Evolutionary conservation across 2,797 vertebrate genomes (phyloP), one percentile per base, ranked within the genome.

Genomic region (Sebastes reedi): DNA sequence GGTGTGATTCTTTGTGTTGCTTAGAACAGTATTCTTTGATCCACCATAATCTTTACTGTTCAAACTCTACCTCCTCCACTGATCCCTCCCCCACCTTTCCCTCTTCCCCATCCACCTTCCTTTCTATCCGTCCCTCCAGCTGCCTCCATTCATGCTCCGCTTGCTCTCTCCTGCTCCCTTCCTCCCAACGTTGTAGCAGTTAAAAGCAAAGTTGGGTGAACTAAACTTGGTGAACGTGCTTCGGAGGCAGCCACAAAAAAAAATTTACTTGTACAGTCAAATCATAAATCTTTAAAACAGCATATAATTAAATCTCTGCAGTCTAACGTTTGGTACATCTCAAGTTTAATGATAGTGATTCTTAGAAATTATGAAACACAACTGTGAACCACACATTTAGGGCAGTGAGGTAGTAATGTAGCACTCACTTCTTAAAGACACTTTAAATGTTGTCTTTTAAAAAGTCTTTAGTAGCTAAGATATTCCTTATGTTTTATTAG

Each of bases 11-110:
- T 84, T 80, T 85, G 82, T 75, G 30, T 72, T 73, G 83, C 83
- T 60, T 50, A 8, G 71, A 89, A 87, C 83, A 84, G 71, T 81
- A 76, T 75, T 86, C 72, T 89, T 89, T 88, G 82, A 89, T 92
- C 73, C 74, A 29, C 14, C n/a, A 67, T 84, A 89, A 86, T 88
- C 76, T 82, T 75, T 25, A 52, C 75, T 68, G 78, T 68, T 88
- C 74, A 86, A 58, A 77, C 72, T 81, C 75, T 75, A 66, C 62
- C 75, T 81, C 55, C 54, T 67, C 70, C 24, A 74, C 60, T 79
- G 58, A 88, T 83, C 80, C 52, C 8, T 30, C 59, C 25, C 25
- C 36, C 9, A 16, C 64, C 59, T 39, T 52, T 54, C 29, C 58
- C 66, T 62, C 61, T 66, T 64, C 52, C 20, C 46, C 68, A 27